Conservation (phyloP, 30 jellyfish, hydroid and myxozoan species). For the Nemopilema nomurai region DNA sequence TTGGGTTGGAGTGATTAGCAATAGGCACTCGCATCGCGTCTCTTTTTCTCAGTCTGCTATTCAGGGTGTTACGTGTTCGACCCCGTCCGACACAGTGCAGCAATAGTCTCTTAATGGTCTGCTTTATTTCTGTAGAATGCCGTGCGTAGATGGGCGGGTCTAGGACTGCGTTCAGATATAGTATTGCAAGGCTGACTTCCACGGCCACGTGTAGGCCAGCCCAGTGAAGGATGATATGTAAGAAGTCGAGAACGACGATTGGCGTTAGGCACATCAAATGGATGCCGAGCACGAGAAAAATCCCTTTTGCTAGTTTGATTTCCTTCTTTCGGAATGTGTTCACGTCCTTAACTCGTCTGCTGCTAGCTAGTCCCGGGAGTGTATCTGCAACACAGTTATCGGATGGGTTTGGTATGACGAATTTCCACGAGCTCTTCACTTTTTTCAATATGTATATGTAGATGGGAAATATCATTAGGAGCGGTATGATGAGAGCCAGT, state of each 20-base stretch:
- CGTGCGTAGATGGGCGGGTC: constrained; percentile 41
- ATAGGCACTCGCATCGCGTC: not conserved
- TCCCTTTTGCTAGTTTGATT: constrained; percentile 34
- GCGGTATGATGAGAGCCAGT: constrained; percentile 16
- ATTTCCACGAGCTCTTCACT: constrained; percentile 49
- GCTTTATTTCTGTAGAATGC: constrained; percentile 18
- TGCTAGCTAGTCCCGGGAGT: constrained; percentile 1
- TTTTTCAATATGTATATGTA: constrained; percentile 18
- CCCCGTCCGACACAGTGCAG: not conserved
- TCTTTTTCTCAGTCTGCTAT: not conserved
- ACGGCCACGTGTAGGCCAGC: not conserved
- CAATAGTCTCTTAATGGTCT: constrained; percentile 2
- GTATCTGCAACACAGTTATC: not conserved
- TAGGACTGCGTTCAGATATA: constrained; percentile 43
- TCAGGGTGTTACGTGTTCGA: not conserved
- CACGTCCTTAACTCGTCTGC: constrained; percentile 18
- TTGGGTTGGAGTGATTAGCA: not conserved
- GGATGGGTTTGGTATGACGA: not conserved
- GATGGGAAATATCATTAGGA: constrained; percentile 29
- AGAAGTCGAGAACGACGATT: constrained; percentile 32
- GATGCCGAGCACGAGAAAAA: constrained; percentile 19
- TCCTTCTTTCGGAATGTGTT: constrained; percentile 33
- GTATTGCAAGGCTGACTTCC: constrained; percentile 4
- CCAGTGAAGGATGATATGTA: constrained; percentile 3
- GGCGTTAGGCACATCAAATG: constrained; percentile 53